Evolutionary conservation across 2,888 invertebrate genomes (phyloP).

Genomic region (Cantharis flavilabris): DNA sequence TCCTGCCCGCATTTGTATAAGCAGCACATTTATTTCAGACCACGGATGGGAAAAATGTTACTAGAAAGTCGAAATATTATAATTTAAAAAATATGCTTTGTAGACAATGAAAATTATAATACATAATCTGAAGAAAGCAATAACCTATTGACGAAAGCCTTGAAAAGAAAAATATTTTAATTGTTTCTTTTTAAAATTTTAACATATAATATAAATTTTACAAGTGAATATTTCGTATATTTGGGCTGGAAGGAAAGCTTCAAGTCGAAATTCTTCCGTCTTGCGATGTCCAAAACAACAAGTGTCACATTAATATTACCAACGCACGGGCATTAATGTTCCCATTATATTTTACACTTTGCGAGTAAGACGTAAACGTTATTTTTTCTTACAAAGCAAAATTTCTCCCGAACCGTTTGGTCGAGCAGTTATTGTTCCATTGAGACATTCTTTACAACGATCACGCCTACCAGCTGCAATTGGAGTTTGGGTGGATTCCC

Average conservation of each 20-base stretch:
- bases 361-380: background rate
- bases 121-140: too few species aligned
- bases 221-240: too few species aligned
- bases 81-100: too few species aligned
- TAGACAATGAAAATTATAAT: too few species aligned
- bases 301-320: background rate
- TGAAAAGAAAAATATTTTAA: too few species aligned
- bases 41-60: background rate
- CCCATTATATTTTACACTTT: background rate
- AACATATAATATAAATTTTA: too few species aligned
- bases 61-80: too few species aligned
- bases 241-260: background rate
- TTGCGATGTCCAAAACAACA: background rate
- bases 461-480: constrained; percentile 33
- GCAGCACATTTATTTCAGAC: constrained; percentile 14
- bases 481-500: constrained; percentile 28
- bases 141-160: too few species aligned
- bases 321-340: background rate
- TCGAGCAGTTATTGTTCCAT: constrained; percentile 15
- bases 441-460: constrained; percentile 31
- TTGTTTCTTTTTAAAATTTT: too few species aligned
- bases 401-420: background rate
- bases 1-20: constrained; percentile 6
- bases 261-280: background rate
- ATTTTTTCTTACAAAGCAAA: background rate